phyloP scores from a whole-genome alignment of 2,113 vertebrate genomes.

The Spea multiplicata region DNA sequence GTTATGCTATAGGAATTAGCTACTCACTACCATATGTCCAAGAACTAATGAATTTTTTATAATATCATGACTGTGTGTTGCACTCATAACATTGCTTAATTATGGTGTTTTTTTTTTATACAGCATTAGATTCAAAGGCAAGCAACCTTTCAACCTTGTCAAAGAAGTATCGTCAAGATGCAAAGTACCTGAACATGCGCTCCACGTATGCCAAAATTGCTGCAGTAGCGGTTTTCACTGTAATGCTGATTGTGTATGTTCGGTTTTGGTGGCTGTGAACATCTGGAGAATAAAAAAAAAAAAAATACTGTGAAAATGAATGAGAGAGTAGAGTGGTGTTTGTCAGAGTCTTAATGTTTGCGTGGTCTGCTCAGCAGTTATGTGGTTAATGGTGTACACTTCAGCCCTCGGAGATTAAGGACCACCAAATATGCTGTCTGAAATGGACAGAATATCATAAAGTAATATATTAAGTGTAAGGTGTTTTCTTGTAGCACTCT shows the following conservation, averaged over 20 bases:
- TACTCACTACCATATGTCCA: too few species aligned
- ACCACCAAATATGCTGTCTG: background rate
- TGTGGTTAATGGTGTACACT: conserved; percentile 14
- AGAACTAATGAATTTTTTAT: too few species aligned
- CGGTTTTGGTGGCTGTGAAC: conserved; percentile 98
- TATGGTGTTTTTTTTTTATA: conserved; percentile 8
- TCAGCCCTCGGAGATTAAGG: background rate
- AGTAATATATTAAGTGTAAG: too few species aligned
- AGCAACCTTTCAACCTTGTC: conserved; percentile 95
- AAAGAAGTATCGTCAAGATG: conserved; percentile 96
- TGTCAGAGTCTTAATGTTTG: background rate
- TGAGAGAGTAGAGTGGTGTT: background rate
- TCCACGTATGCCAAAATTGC: conserved; percentile 97
- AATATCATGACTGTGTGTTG: background rate
- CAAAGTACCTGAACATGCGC: conserved; percentile 97
- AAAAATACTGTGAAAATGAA: background rate
- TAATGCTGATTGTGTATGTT: conserved; percentile 97
- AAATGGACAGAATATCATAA: background rate
- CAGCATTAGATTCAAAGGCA: conserved; percentile 96
- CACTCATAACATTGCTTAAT: background rate
- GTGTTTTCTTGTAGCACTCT: too few species aligned
- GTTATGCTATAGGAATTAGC: too few species aligned
- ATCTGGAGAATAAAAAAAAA: background rate
- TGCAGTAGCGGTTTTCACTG: conserved; percentile 91
- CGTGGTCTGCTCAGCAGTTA: background rate